phyloP scores from a whole-genome alignment of 2,888 invertebrate species.

The Fragum sueziense region DNA sequence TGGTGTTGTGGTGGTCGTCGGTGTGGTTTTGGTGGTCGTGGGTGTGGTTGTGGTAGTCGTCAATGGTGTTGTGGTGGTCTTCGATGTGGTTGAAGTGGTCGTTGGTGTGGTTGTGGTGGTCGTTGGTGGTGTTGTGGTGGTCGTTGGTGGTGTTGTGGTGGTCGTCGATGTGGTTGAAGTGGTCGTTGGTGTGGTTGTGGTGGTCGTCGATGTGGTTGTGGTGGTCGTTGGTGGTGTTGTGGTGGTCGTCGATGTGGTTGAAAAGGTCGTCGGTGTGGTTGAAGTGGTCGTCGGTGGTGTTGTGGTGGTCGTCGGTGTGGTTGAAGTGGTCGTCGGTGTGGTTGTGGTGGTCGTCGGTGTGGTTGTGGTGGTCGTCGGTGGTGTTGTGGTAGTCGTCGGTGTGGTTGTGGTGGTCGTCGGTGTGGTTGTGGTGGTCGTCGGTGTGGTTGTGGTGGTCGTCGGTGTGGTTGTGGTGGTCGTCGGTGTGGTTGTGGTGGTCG shows the following conservation, averaged over 20 bases:
- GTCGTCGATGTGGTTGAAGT: background rate
- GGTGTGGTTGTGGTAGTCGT: background rate
- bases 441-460: background rate
- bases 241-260: background rate
- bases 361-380: background rate
- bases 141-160: background rate
- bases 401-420: background rate
- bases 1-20: background rate
- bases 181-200: background rate
- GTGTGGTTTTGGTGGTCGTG: background rate
- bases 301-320: background rate
- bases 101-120: background rate
- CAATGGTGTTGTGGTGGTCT: background rate
- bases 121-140: background rate
- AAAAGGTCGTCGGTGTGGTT: background rate
- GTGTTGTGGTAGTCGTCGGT: background rate
- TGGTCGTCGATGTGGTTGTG: background rate
- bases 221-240: background rate
- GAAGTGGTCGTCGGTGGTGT: background rate
- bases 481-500: background rate
- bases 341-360: background rate
- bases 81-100: background rate
- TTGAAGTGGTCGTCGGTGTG: background rate
- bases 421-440: background rate
- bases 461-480: background rate